phyloP scores from a whole-genome alignment of 2,888 invertebrate species.

The Volucella inflata region DNA sequence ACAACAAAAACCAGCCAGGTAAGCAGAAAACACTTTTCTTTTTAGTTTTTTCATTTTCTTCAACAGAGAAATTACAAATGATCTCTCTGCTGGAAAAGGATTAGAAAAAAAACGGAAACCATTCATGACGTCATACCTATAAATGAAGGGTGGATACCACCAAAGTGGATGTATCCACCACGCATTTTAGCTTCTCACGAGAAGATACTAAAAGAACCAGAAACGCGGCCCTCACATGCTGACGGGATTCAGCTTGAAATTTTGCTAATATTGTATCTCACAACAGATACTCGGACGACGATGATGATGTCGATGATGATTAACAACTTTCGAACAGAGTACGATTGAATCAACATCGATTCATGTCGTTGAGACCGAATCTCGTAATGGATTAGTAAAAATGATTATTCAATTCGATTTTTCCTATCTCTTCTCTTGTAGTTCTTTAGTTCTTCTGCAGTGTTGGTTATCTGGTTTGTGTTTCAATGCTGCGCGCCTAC shows the following conservation, averaged over 20 bases:
- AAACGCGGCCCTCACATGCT: too few relatives aligned
- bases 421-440: neutral
- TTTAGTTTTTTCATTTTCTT: constrained; percentile 14
- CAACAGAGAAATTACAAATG: constrained; percentile 28
- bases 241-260: too few relatives aligned
- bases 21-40: constrained; percentile 43
- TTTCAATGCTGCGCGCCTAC: constrained; percentile 31
- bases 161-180: neutral
- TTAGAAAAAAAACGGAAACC: constrained; percentile 32
- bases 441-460: neutral
- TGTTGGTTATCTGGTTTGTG: neutral
- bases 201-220: neutral
- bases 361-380: neutral
- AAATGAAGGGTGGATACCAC: constrained; percentile 60
- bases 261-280: too few relatives aligned
- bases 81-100: constrained; percentile 16
- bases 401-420: constrained; percentile 36
- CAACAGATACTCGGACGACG: too few relatives aligned
- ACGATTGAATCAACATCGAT: too few relatives aligned
- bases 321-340: too few relatives aligned
- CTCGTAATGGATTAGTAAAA: constrained; percentile 5
- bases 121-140: constrained; percentile 67
- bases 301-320: too few relatives aligned
- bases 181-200: constrained; percentile 21
- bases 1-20: constrained; percentile 66